Percentiles rank a stretch among this genome's conserved stretches.
Conservation (phyloP, 2,113 vertebrate genomes). For the Rhinolophus ferrumequinum region DNA sequence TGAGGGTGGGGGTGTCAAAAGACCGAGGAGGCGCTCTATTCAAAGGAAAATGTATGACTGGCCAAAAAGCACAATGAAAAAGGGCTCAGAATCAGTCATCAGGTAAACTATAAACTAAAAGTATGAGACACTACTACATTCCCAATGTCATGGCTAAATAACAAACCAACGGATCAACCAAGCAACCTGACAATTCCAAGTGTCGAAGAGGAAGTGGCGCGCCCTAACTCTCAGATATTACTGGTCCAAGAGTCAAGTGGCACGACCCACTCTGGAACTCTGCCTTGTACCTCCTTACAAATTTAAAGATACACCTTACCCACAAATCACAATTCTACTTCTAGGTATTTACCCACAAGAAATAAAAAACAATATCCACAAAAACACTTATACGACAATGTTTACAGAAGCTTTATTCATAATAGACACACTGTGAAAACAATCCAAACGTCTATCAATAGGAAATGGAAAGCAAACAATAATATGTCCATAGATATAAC, state of each 20-base stretch:
- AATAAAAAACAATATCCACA: not conserved
- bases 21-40: not conserved
- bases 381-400: not conserved
- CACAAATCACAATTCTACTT: not conserved
- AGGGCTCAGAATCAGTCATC: not conserved
- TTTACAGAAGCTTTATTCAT: not conserved
- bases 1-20: not conserved
- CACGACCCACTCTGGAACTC: not conserved
- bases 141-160: not conserved
- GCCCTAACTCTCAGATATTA: rapidly evolving
- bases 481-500: not conserved
- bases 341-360: not conserved
- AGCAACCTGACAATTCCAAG: not conserved
- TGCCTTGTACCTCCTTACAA: not conserved
- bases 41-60: not conserved
- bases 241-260: not conserved
- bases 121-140: not conserved
- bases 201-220: rapidly evolving
- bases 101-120: not conserved
- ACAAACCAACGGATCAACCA: not conserved
- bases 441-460: not conserved
- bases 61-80: not conserved
- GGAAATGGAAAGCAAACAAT: not conserved
- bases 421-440: not conserved
- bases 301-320: not conserved